Conservation (phyloP, 2,888 invertebrate species). For the Fabriciana adippe region DNA sequence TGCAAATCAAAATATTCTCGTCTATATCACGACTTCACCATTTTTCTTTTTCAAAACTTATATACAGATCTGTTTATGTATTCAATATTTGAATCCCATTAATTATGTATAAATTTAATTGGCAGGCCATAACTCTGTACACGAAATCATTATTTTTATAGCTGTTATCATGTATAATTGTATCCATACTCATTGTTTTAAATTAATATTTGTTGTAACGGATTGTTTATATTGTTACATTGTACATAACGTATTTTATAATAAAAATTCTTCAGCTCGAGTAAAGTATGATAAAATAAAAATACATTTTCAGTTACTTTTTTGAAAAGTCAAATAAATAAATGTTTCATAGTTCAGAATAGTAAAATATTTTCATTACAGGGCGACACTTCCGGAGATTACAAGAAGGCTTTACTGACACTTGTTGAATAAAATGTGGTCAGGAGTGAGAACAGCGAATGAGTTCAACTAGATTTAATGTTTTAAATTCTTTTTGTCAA, state of each 20-base stretch:
- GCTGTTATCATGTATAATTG: not conserved
- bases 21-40: not conserved
- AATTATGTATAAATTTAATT: constrained; percentile 28
- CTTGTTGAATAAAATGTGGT: constrained; percentile 85
- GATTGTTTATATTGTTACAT: not conserved
- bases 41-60: not conserved
- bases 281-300: too few relatives aligned
- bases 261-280: too few relatives aligned
- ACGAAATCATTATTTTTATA: constrained; percentile 3
- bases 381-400: constrained; percentile 96
- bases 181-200: constrained; percentile 11
- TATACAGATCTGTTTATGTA: constrained; percentile 40
- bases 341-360: constrained; percentile 55
- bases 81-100: constrained; percentile 22
- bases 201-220: constrained; percentile 4
- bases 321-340: constrained; percentile 25
- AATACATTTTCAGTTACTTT: not conserved
- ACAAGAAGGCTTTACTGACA: constrained; percentile 94
- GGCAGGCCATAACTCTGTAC: not conserved
- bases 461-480: constrained; percentile 56
- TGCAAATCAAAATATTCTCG: constrained; percentile 2
- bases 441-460: constrained; percentile 52
- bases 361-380: constrained; percentile 83
- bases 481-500: constrained; percentile 70
- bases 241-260: constrained; percentile 7